Evolutionary conservation across 53 echinoderm and acorn worm genomes (phyloP).

Genomic region (Zoroaster sp.): DNA sequence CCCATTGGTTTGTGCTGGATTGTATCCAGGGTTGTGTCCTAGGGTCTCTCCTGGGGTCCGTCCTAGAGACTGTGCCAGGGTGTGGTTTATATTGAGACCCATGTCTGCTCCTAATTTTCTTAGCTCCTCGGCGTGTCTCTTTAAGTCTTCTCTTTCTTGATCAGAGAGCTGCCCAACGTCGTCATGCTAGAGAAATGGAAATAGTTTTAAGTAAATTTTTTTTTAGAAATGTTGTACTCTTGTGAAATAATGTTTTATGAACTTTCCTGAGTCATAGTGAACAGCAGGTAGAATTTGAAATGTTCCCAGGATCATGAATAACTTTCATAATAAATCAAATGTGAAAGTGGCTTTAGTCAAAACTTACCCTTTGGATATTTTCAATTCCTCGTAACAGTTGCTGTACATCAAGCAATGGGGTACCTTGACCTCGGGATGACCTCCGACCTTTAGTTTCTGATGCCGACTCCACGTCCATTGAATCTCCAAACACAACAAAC

Average conservation of each 20-base stretch:
- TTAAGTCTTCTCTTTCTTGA: constrained; percentile 42
- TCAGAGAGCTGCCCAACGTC: constrained; percentile 34
- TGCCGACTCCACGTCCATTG: constrained; percentile 44
- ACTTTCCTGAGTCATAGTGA: too few species aligned
- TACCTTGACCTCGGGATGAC: constrained; percentile 29
- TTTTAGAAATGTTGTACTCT: too few species aligned
- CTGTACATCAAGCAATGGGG: constrained; percentile 29
- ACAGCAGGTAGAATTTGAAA: too few species aligned
- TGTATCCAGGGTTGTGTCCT: not conserved
- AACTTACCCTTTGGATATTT: constrained; percentile 44
- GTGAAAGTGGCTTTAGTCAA: too few species aligned
- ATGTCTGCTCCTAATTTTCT: constrained; percentile 38
- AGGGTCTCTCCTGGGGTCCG: not conserved
- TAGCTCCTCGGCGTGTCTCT: constrained; percentile 35
- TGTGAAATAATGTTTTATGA: too few species aligned
- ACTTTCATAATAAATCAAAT: too few species aligned
- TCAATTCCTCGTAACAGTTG: constrained; percentile 41
- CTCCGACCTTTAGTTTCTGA: not conserved
- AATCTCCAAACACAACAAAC: constrained; percentile 41
- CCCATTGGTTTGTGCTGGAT: not conserved
- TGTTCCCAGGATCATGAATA: too few species aligned
- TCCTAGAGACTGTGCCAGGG: not conserved
- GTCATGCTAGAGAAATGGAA: constrained; percentile 1
- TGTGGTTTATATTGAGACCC: constrained; percentile 23
- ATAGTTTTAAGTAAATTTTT: too few species aligned